phyloP scores from a whole-genome alignment of 2,113 vertebrate species.

The Prionailurus bengalensis region DNA sequence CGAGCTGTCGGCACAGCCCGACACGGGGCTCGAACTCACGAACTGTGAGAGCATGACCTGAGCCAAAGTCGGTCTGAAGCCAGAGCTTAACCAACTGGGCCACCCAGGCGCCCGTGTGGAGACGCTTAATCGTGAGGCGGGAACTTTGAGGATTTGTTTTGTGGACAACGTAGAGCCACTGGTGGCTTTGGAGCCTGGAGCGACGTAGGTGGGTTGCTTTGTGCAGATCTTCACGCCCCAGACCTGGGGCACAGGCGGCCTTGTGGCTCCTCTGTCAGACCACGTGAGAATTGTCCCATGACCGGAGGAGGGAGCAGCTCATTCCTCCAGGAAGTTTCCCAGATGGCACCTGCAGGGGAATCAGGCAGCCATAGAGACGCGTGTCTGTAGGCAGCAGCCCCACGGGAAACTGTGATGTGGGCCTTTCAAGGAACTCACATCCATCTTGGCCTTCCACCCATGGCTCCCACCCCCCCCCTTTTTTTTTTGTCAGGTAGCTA shows the following conservation, averaged over 20 bases:
- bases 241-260: no score
- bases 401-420: background rate
- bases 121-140: background rate
- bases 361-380: accelerated
- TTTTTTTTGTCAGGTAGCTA: conserved; percentile 91
- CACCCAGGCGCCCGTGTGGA: background rate
- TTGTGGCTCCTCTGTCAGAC: background rate
- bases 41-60: no score
- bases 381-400: background rate
- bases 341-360: background rate
- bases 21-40: no score
- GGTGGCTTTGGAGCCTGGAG: background rate
- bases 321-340: background rate
- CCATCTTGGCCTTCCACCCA: background rate
- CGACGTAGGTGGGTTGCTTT: background rate
- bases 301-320: background rate
- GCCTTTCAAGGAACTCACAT: background rate
- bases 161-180: background rate
- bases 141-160: background rate
- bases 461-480: accelerated
- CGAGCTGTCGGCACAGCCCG: no score
- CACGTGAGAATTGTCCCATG: no score
- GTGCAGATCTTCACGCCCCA: background rate
- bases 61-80: no score
- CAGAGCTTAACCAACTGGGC: no score